Evolutionary conservation across 1,140 invertebrate genomes (phyloP), one percentile per base, ranked within the genome.

Genomic region (Augochlora pura): DNA sequence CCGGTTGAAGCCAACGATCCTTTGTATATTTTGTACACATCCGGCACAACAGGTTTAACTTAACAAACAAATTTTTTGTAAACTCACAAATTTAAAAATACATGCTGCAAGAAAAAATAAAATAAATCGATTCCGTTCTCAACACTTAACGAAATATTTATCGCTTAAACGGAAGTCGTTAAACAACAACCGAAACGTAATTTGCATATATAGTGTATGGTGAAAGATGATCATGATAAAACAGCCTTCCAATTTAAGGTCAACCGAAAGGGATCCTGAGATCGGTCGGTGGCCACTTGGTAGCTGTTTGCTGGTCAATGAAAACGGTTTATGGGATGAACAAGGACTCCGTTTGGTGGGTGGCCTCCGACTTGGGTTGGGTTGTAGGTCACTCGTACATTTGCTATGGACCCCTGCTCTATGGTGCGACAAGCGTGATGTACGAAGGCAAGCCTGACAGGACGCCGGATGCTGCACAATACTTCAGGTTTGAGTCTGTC

Each of bases 361-460:
- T 96, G 39, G 97, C 97, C 0, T 97, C 97, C 0, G 97, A 98
- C 89, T 94, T 97, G 77, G 97, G 98, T 2, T 99, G 98, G 98
- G 97, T 99, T 0, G 97, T 98, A 4, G 98, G 98, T 4, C 97
- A 98, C 90, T 98, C 97, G 0, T 99, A 98, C 88, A 98, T 98
- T 72, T 97, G 97, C 89, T 99, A 99, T 85, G 98, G 95, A 4
- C 98, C 98, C 0, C 92, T 99, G 0, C 90, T 97, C 0, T 95
- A 96, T 82, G 96, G 97, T 1, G 94, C 96, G 49, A 98, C 97
- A 0, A 97, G 96, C 82, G 94, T 99, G 2, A 95, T 99, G 93
- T 99, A 98, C 92, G 98, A 99, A 93, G 98, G 98, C 2, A 99
- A 99, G 89, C 98, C 98, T 0, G 97, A 98, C 85, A 95, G 97